phyloP scores from a whole-genome alignment of 2,888 invertebrate genomes.

The Eumacrocentrus americanus region DNA sequence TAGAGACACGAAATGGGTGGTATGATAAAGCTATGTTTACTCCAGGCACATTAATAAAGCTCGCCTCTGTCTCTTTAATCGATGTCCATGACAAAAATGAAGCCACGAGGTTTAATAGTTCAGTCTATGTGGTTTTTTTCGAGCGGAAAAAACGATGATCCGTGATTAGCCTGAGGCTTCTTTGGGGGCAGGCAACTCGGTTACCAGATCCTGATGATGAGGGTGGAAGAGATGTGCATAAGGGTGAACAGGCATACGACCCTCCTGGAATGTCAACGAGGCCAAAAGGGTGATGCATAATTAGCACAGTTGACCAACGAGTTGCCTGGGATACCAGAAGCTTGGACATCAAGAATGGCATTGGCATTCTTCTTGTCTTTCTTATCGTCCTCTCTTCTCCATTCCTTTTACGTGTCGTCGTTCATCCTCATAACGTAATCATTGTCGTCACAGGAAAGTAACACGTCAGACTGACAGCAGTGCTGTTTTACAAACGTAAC shows the following conservation, averaged over 20 bases:
- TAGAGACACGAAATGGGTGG: too few relatives aligned
- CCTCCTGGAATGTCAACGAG: slow-evolving; percentile 37
- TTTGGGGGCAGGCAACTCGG: slow-evolving; percentile 29
- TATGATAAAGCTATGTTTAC: too few relatives aligned
- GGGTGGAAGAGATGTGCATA: slow-evolving; percentile 14
- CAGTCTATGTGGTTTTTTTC: not conserved
- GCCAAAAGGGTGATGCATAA: slow-evolving; percentile 37
- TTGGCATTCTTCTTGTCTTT: slow-evolving; percentile 24
- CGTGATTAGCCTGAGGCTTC: slow-evolving; percentile 40
- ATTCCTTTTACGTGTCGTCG: too few relatives aligned
- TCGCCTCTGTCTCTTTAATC: too few relatives aligned
- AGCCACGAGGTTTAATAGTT: not conserved
- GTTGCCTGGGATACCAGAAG: slow-evolving; percentile 20
- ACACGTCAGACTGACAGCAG: too few relatives aligned
- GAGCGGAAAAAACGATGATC: slow-evolving; percentile 33
- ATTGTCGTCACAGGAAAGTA: too few relatives aligned
- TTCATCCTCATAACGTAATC: too few relatives aligned
- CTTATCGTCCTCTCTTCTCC: too few relatives aligned
- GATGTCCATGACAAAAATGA: too few relatives aligned
- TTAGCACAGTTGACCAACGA: slow-evolving; percentile 35
- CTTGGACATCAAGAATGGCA: slow-evolving; percentile 29
- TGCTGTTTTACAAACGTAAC: too few relatives aligned
- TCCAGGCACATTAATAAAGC: too few relatives aligned
- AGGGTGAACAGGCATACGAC: slow-evolving; percentile 29
- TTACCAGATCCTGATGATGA: slow-evolving; percentile 35